phyloP scores from a whole-genome alignment of 2,113 vertebrate genomes.

The Microtus oregoni region DNA sequence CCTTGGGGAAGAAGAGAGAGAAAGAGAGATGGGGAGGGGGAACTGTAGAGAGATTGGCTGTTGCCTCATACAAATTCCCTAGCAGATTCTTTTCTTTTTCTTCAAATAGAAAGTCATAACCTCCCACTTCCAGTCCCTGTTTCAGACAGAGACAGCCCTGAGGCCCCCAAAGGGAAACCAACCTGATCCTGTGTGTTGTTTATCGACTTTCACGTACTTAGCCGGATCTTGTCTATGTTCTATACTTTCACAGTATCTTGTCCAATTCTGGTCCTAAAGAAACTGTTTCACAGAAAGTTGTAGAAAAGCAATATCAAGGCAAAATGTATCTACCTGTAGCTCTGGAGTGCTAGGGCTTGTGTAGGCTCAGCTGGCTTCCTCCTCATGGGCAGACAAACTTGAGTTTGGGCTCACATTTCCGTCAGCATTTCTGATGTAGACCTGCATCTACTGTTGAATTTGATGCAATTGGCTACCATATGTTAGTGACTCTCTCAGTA shows the following conservation, averaged over 20 bases:
- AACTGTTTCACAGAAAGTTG: not conserved
- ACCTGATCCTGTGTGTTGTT: too few relatives aligned
- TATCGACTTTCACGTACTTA: not conserved
- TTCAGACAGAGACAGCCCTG: not conserved
- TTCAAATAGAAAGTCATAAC: not conserved
- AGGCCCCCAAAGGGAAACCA: not conserved
- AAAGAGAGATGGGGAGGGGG: not conserved
- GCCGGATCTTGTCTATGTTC: not conserved
- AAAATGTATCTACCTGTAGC: not conserved
- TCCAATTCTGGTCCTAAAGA: not conserved
- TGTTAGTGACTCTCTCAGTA: not conserved
- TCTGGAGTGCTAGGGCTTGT: not conserved
- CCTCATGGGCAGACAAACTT: too few relatives aligned
- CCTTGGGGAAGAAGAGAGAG: not conserved
- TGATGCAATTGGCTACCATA: not conserved
- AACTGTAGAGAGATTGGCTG: not conserved
- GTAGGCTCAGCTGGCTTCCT: too few relatives aligned
- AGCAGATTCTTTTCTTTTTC: not conserved
- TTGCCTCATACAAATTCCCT: not conserved
- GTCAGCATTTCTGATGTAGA: not conserved
- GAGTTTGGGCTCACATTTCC: not conserved
- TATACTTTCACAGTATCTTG: not conserved
- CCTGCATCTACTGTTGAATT: not conserved
- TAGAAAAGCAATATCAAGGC: not conserved
- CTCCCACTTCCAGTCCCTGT: too few relatives aligned